A percentile compares a stretch with the other conserved stretches of the same genome.
These are phyloP conservation scores for Coptotermes formosanus DNA, from an alignment of 1,140 invertebrate species.

Conservation along the genomic window DNA sequence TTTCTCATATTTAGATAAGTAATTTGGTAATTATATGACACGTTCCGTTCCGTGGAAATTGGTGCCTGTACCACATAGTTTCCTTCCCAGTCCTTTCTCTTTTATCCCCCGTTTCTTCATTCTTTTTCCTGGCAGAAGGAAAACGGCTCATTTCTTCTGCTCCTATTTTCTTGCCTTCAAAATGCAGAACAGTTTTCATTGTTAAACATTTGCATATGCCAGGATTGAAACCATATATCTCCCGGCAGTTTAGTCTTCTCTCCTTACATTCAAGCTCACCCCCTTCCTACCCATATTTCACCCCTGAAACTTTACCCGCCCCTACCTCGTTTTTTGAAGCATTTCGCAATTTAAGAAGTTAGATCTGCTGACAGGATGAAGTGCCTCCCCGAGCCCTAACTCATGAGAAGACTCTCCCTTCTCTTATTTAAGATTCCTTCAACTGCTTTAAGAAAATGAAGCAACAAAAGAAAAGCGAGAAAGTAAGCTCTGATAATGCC, in stretches of 20 bases:
- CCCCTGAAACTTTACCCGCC: not conserved
- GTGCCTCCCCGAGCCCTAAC: not conserved
- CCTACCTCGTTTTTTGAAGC: not conserved
- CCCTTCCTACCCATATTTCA: not conserved
- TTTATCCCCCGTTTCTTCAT: not conserved
- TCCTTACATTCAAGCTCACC: too few relatives aligned
- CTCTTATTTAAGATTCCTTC: not conserved
- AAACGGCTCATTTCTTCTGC: not conserved
- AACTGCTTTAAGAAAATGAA: not conserved
- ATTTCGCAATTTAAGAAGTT: constrained; percentile 19
- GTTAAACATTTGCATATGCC: constrained; percentile 8
- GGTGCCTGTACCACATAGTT: not conserved
- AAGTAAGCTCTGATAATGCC: not conserved
- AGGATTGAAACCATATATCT: not conserved
- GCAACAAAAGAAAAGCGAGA: not conserved
- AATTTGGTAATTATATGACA: too few relatives aligned
- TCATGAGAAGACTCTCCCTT: not conserved
- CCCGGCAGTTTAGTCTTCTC: not conserved
- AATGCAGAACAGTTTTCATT: constrained; percentile 3
- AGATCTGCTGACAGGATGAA: not conserved
- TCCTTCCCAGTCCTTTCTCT: not conserved
- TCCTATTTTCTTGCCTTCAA: not conserved
- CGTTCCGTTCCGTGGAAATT: too few relatives aligned
- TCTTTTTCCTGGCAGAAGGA: constrained; percentile 2
- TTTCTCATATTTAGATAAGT: too few relatives aligned